phyloP scores from a whole-genome alignment of 2,113 vertebrate species.

The Bujurquina vittata region DNA sequence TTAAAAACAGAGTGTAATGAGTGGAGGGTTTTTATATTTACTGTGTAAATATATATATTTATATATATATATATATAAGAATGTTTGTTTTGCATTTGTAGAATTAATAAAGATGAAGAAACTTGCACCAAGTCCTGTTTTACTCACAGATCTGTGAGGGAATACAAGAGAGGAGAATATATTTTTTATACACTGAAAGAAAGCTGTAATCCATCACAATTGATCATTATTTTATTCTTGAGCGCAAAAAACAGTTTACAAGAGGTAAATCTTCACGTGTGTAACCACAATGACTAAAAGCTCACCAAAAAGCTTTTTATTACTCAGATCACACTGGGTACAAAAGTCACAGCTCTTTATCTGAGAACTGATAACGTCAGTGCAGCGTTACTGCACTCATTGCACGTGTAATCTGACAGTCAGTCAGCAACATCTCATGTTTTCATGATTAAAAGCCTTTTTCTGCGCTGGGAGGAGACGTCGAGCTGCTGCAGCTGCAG shows the following conservation, averaged over 20 bases:
- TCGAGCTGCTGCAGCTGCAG: background rate
- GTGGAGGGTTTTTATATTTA: background rate
- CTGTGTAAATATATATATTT: too few species aligned
- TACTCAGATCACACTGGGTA: background rate
- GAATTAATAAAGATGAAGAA: slow-evolving; percentile 14
- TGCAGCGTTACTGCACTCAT: background rate
- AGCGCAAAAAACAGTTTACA: background rate
- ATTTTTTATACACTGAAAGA: accelerated
- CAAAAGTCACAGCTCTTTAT: background rate
- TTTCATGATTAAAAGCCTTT: background rate
- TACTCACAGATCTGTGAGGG: background rate
- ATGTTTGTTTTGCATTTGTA: background rate
- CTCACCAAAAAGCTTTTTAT: background rate
- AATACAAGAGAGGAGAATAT: background rate
- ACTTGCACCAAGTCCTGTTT: background rate
- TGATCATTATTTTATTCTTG: background rate
- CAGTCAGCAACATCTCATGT: background rate
- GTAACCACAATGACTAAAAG: background rate
- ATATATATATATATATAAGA: too few species aligned
- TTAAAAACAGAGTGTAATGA: background rate
- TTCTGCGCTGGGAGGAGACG: background rate
- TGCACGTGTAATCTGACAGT: background rate
- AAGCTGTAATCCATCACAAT: background rate
- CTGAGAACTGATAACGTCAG: background rate
- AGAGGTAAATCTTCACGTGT: background rate